These are phyloP conservation scores for Drosophila antonietae DNA, from an alignment of 2,888 invertebrate genomes.

Conservation along the genomic window DNA sequence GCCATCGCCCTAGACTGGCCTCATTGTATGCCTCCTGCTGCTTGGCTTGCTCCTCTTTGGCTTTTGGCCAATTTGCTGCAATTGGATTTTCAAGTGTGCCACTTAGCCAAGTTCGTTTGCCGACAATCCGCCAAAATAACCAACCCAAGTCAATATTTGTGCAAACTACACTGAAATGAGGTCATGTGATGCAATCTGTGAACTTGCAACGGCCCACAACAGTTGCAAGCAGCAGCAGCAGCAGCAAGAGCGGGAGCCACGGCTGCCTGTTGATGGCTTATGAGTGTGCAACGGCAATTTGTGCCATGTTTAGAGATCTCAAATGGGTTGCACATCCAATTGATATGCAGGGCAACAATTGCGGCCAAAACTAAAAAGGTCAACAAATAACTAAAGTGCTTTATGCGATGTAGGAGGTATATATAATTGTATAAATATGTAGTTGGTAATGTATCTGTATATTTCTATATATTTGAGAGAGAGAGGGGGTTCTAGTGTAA, in stretches of 20 bases:
- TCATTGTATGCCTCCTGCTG: conserved; percentile 49
- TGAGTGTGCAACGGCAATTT: conserved; percentile 47
- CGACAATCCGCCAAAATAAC: conserved; percentile 30
- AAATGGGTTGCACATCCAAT: conserved; percentile 45
- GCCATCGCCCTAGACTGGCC: conserved; percentile 80
- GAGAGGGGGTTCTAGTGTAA: too few relatives aligned
- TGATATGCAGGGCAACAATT: conserved; percentile 48
- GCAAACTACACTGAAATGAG: conserved; percentile 61
- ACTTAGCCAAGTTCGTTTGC: conserved; percentile 57
- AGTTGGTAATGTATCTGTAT: too few relatives aligned
- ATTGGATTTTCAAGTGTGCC: conserved; percentile 76
- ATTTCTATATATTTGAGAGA: too few relatives aligned
- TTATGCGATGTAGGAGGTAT: neutral
- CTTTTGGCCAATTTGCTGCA: conserved; percentile 73
- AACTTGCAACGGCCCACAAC: conserved; percentile 46
- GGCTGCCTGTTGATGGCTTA: conserved; percentile 21
- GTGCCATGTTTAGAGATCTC: conserved; percentile 29
- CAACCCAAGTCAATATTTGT: conserved; percentile 70
- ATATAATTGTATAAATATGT: neutral
- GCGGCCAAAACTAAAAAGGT: conserved; percentile 38
- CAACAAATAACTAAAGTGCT: conserved; percentile 26
- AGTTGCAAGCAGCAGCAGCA: neutral
- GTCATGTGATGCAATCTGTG: conserved; percentile 71
- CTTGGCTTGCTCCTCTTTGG: conserved; percentile 48
- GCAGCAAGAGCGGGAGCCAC: neutral